Conservation (phyloP, 2,797 vertebrate genomes). For the Otolemur crassicaudatus region DNA sequence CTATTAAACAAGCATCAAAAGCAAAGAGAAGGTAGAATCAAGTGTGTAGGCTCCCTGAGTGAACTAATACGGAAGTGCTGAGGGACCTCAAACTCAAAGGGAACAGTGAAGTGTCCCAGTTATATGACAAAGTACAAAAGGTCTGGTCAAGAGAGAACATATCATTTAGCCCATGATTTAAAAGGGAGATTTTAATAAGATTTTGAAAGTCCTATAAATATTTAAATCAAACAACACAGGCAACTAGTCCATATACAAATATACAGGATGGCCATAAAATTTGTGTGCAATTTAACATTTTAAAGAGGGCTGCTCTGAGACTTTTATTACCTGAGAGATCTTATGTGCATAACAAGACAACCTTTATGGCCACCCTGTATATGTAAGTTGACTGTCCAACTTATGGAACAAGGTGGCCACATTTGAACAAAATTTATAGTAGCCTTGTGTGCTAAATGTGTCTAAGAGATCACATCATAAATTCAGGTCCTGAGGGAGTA, state of each 20-base stretch:
- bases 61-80: neutral
- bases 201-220: slow-evolving; percentile 39
- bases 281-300: too few species aligned
- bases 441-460: neutral
- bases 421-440: slow-evolving; percentile 49
- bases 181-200: slow-evolving; percentile 32
- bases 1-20: slow-evolving; percentile 34
- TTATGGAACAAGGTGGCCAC: neutral
- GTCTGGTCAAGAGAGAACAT: neutral
- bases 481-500: slow-evolving; percentile 52
- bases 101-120: neutral
- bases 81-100: neutral
- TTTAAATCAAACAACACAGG: slow-evolving; percentile 35
- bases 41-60: neutral
- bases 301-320: neutral
- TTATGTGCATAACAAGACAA: neutral
- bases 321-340: neutral
- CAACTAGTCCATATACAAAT: neutral
- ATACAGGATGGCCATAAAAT: neutral
- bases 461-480: slow-evolving; percentile 37
- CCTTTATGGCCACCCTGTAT: neutral
- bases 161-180: neutral
- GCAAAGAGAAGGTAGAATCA: slow-evolving; percentile 1
- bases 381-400: neutral
- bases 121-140: neutral